Evolutionary conservation across 2,888 invertebrate species (phyloP).

Genomic region (Tinea pellionella): DNA sequence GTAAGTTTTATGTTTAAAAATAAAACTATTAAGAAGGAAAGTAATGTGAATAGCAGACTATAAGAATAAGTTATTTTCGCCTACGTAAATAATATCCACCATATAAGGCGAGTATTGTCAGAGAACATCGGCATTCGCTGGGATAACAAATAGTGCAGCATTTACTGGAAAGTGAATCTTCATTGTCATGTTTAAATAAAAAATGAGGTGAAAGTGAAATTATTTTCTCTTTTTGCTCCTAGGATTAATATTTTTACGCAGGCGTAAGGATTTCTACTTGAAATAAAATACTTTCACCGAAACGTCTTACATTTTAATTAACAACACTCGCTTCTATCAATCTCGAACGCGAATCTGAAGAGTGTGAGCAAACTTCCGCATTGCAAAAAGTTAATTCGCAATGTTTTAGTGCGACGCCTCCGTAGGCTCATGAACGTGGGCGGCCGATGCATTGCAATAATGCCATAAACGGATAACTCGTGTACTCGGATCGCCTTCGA

Average conservation of each 20-base stretch:
- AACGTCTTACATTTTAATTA: neutral
- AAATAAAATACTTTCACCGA: neutral
- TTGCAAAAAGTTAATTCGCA: conserved; percentile 46
- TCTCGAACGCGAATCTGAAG: neutral
- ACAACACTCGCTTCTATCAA: neutral
- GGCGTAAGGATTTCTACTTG: neutral
- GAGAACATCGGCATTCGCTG: neutral
- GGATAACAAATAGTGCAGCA: conserved; percentile 11
- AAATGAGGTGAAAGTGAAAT: conserved; percentile 24
- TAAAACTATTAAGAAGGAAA: neutral
- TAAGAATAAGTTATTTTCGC: neutral
- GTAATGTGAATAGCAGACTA: conserved; percentile 4
- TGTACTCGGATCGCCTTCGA: conserved; percentile 26
- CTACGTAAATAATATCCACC: conserved; percentile 6
- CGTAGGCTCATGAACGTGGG: conserved; percentile 52
- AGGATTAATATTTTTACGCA: conserved; percentile 7
- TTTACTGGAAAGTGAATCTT: conserved; percentile 13
- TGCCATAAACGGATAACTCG: conserved; percentile 52
- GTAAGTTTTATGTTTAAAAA: neutral
- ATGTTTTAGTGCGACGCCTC: conserved; percentile 52
- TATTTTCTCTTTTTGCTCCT: conserved; percentile 14
- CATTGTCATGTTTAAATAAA: conserved; percentile 5
- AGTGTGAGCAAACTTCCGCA: conserved; percentile 47
- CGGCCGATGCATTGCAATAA: conserved; percentile 55
- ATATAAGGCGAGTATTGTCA: neutral